These are phyloP conservation scores for Panulirus ornatus DNA, from an alignment of 1,140 invertebrate species.

Conservation along the genomic window DNA sequence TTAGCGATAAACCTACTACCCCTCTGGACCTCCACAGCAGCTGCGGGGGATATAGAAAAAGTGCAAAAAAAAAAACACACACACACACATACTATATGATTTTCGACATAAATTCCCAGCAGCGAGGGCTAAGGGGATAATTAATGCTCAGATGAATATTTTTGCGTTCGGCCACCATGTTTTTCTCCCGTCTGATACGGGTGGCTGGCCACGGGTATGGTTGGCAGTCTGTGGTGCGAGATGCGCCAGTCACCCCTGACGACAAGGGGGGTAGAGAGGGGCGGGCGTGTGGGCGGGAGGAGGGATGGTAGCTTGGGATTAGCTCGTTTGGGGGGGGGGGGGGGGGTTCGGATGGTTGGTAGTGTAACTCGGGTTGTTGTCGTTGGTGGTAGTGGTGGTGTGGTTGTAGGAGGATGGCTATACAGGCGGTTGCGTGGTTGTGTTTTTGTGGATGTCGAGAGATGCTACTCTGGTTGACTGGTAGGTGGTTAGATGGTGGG, in stretches of 20 bases:
- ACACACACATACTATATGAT: background rate
- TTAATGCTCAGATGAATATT: slow-evolving; percentile 40
- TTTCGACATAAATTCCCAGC: slow-evolving; percentile 24
- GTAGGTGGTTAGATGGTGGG: background rate
- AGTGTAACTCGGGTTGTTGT: background rate
- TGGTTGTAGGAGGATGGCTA: background rate
- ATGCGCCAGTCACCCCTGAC: background rate
- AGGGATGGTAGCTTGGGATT: too few species aligned
- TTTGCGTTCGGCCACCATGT: slow-evolving; percentile 15
- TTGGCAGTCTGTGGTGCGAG: background rate
- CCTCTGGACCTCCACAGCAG: background rate
- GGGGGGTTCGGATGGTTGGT: background rate
- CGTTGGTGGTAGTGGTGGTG: background rate
- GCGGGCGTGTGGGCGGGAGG: background rate
- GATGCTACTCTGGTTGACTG: background rate
- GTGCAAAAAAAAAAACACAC: background rate
- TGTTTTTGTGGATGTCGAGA: too few species aligned
- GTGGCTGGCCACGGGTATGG: slow-evolving; percentile 37
- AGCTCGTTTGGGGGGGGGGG: too few species aligned
- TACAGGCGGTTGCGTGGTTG: too few species aligned
- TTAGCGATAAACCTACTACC: too few species aligned
- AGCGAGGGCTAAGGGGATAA: slow-evolving; percentile 22
- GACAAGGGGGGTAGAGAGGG: background rate
- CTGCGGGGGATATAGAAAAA: background rate
- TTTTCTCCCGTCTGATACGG: slow-evolving; percentile 9